Percentiles rank a stretch among this genome's conserved stretches.
Conservation (phyloP, 2,113 vertebrate species). For the Pao palembangensis region DNA sequence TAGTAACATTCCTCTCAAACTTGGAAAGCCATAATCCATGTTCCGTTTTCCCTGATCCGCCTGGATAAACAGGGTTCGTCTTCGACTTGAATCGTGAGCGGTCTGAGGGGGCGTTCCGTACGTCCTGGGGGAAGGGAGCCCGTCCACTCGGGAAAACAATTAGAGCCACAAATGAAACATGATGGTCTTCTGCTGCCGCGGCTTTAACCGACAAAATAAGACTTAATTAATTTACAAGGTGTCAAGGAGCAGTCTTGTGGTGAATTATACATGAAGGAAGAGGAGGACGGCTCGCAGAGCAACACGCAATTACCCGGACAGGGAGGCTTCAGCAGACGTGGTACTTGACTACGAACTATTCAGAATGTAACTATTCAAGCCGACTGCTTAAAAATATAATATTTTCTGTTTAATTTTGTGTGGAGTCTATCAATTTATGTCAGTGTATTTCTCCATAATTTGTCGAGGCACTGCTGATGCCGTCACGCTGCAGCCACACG, state of each 20-base stretch:
- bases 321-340: too few species aligned
- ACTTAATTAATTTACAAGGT: constrained; percentile 67
- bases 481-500: too few species aligned
- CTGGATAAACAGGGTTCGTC: constrained; percentile 36
- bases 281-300: constrained; percentile 25
- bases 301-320: background rate
- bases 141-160: constrained; percentile 59
- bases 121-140: constrained; percentile 42
- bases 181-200: constrained; percentile 59
- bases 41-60: background rate
- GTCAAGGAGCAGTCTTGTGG: constrained; percentile 51
- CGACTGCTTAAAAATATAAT: too few species aligned
- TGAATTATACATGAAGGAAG: constrained; percentile 68
- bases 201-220: constrained; percentile 70
- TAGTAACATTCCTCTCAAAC: constrained; percentile 2
- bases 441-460: too few species aligned
- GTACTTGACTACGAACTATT: too few species aligned
- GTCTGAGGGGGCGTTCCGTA: constrained; percentile 31
- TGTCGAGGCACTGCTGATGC: too few species aligned
- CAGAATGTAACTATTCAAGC: too few species aligned
- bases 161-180: constrained; percentile 70
- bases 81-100: constrained; percentile 31
- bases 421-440: too few species aligned
- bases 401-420: too few species aligned
- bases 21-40: constrained; percentile 13